phyloP scores from a whole-genome alignment of 2,797 vertebrate genomes.

The Lacerta bilineata region DNA sequence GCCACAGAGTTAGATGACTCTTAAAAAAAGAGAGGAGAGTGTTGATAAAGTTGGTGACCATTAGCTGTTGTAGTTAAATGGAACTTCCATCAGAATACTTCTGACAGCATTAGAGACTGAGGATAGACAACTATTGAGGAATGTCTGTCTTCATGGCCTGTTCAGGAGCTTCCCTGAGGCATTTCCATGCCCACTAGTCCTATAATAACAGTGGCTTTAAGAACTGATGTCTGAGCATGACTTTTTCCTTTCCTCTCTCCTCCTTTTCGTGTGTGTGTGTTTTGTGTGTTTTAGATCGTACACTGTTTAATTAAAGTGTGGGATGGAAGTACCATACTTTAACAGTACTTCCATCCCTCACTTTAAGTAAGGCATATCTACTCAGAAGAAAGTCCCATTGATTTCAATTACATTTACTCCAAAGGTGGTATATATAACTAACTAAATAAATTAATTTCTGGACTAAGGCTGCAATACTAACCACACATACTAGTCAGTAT shows the following conservation, averaged over 20 bases:
- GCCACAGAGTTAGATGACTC: background rate
- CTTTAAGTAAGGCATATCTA: background rate
- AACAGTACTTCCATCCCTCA: too few species aligned
- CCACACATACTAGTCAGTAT: too few species aligned
- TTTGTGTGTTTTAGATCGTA: too few species aligned
- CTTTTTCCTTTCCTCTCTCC: too few species aligned
- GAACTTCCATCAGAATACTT: background rate
- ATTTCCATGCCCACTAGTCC: background rate
- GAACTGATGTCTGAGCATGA: too few species aligned
- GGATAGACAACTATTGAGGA: background rate
- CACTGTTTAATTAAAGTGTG: too few species aligned
- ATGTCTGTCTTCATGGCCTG: background rate
- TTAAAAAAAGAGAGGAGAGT: background rate
- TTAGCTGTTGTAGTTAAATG: background rate
- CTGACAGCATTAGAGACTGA: too few species aligned
- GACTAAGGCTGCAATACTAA: too few species aligned
- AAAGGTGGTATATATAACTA: too few species aligned
- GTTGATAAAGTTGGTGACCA: background rate
- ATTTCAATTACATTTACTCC: background rate
- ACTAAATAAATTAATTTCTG: too few species aligned
- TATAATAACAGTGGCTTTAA: too few species aligned
- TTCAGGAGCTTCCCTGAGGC: background rate
- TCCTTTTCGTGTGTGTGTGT: too few species aligned
- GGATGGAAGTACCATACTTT: background rate
- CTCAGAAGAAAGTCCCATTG: background rate